A percentile compares a stretch with the other conserved stretches of the same genome.
phyloP scores from a whole-genome alignment of 2,797 vertebrate species.

The Neosalanx taihuensis region DNA sequence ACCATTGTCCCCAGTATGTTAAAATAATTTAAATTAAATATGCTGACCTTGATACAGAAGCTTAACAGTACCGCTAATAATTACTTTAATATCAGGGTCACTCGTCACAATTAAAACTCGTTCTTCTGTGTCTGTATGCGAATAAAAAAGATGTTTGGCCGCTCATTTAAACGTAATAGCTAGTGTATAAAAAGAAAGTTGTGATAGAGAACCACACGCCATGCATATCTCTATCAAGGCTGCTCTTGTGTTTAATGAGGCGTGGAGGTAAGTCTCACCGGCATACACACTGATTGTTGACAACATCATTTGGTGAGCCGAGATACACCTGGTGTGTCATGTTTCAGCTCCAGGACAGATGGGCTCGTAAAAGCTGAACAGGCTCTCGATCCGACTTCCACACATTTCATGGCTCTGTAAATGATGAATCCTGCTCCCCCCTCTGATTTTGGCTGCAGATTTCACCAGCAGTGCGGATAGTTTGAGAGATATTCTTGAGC shows the following conservation, averaged over 20 bases:
- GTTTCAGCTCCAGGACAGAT: constrained; percentile 62
- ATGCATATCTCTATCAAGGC: neutral
- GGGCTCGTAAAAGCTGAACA: constrained; percentile 1
- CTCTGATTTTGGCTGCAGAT: neutral
- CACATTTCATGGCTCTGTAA: neutral
- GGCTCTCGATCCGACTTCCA: constrained; percentile 36
- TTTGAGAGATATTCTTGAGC: neutral
- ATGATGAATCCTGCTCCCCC: neutral
- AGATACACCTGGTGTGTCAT: constrained; percentile 74
- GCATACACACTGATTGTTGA: constrained; percentile 10
- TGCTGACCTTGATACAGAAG: constrained; percentile 18
- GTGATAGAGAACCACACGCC: neutral
- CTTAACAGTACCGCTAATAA: constrained; percentile 21
- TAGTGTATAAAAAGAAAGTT: too few species aligned
- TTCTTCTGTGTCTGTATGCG: constrained; percentile 12
- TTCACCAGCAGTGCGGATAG: neutral
- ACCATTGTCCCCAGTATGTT: constrained; percentile 3
- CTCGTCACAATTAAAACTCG: constrained; percentile 39
- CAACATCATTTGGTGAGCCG: constrained; percentile 40
- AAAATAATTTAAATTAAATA: neutral
- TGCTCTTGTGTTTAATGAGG: neutral
- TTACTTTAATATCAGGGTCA: constrained; percentile 45
- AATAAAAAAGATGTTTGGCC: neutral
- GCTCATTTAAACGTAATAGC: too few species aligned
- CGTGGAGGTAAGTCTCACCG: neutral